These are phyloP conservation scores for Agonopterix subpropinquella DNA, from an alignment of 2,888 invertebrate species.

Conservation along the genomic window DNA sequence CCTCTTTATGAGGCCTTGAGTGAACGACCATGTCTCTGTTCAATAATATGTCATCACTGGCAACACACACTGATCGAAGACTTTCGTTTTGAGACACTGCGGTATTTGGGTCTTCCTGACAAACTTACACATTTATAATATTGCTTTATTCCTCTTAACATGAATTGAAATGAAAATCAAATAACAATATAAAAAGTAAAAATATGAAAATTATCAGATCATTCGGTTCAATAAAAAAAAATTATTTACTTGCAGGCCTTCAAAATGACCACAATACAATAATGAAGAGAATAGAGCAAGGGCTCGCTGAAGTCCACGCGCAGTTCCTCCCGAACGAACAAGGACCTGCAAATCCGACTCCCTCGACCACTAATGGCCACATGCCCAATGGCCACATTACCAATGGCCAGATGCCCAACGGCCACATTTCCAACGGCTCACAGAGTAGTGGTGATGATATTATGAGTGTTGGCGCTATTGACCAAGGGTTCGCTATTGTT, in stretches of 20 bases:
- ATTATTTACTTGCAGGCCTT: slow-evolving; percentile 73
- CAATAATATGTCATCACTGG: too few relatives aligned
- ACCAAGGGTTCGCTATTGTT: slow-evolving; percentile 78
- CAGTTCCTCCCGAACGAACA: slow-evolving; percentile 25
- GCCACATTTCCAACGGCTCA: slow-evolving; percentile 16
- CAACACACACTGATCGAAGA: too few relatives aligned
- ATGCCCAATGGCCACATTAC: slow-evolving; percentile 4
- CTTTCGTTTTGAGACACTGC: too few relatives aligned
- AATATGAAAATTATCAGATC: too few relatives aligned
- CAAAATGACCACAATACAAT: slow-evolving; percentile 92
- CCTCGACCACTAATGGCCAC: not conserved
- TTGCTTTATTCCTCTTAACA: too few relatives aligned
- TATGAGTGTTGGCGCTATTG: slow-evolving; percentile 16
- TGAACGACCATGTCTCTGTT: too few relatives aligned
- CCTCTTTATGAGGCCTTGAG: too few relatives aligned
- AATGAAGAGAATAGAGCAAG: slow-evolving; percentile 89
- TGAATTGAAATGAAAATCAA: too few relatives aligned
- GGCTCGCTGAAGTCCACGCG: slow-evolving; percentile 79
- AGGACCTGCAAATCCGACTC: not conserved
- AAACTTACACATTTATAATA: too few relatives aligned
- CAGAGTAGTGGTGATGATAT: slow-evolving; percentile 14
- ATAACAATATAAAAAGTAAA: too few relatives aligned
- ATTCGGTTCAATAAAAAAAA: too few relatives aligned
- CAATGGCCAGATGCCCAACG: slow-evolving; percentile 17
- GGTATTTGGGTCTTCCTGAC: too few relatives aligned